Base-by-base conservation (phyloP, 2,113 vertebrate genomes). In the Panurus biarmicus region DNA sequence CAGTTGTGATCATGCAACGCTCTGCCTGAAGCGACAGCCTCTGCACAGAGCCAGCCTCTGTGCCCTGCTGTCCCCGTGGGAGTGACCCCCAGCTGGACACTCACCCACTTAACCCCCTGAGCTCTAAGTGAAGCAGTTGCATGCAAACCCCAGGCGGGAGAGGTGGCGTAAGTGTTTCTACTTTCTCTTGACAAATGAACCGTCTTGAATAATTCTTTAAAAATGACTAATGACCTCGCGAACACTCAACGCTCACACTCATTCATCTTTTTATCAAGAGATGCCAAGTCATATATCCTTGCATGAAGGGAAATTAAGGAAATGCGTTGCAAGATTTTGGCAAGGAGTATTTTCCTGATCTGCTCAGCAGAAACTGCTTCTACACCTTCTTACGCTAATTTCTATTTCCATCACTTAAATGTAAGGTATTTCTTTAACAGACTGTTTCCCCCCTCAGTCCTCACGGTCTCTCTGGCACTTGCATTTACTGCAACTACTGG, bases 241-340 rank as follows among this genome's bases (percentile, higher is more conserved):
- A 92, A 74, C 92, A 65, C 51, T 67, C 67, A 77, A 44, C 22
- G 47, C 64, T 84, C 76, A 71, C 31, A 48, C 11, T 86, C 76
- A 61, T 90, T 86, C 73, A 64, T 90, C 92, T 78, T 92, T 80
- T 75, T 62, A 60, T 65, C n/a, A 74, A 51, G 64, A 83, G 38
- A 70, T 74, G 65, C 47, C 53, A 36, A 38, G 57, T 61, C 51
- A 61, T 77, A 70, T 23, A 73, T 70, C 12, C 21, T 91, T 47
- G 24, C 26, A 23, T 26, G 47, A 84, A 51, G 23, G 47, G 12
- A 89, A 90, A 93, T 89, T 44, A 92, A 47, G 61, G 23, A 93
- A 71, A 92, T 71, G 11, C 40, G 36, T 84, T 78, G 8, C n/a
- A 81, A 78, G 53, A 78, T 48, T 60, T 67, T 54, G 64, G 42